Evolutionary conservation across 2,113 vertebrate species (phyloP).

Genomic region (Leptocoma aspasia): DNA sequence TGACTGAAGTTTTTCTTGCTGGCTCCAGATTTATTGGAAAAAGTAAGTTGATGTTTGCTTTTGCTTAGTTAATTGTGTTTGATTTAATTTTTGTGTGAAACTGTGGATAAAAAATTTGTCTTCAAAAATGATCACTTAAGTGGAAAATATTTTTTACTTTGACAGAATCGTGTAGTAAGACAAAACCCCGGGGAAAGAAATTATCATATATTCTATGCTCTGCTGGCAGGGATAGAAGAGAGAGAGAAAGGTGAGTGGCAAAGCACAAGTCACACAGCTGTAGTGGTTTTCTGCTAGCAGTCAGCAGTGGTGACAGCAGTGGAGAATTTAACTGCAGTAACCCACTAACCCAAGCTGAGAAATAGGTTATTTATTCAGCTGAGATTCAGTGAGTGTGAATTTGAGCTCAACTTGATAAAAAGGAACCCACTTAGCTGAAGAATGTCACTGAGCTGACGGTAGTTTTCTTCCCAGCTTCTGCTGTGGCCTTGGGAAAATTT

Average conservation of each 20-base stretch:
- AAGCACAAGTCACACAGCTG: not conserved
- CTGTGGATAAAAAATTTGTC: not conserved
- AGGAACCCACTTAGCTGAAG: not conserved
- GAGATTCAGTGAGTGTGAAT: not conserved
- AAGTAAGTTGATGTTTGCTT: conserved; percentile 72
- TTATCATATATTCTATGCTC: conserved; percentile 97
- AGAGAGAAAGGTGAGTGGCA: conserved; percentile 83
- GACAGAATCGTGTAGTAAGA: conserved; percentile 94
- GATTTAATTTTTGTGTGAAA: not conserved
- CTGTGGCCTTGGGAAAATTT: not conserved
- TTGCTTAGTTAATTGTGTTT: not conserved
- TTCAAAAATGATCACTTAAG: not conserved
- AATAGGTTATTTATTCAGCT: not conserved
- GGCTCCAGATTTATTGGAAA: conserved; percentile 87
- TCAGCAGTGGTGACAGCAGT: not conserved
- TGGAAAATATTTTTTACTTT: conserved; percentile 28
- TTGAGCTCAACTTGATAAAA: not conserved
- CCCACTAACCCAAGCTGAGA: not conserved
- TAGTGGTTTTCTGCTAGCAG: not conserved
- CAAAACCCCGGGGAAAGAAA: conserved; percentile 97
- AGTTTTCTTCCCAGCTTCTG: not conserved
- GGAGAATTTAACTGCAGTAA: not conserved
- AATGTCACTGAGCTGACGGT: not conserved
- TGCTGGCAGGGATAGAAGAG: conserved; percentile 86
- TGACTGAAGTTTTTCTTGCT: conserved; percentile 69